Conservation (phyloP, 2,797 vertebrate species). For the Chlorospingus flavigularis region DNA sequence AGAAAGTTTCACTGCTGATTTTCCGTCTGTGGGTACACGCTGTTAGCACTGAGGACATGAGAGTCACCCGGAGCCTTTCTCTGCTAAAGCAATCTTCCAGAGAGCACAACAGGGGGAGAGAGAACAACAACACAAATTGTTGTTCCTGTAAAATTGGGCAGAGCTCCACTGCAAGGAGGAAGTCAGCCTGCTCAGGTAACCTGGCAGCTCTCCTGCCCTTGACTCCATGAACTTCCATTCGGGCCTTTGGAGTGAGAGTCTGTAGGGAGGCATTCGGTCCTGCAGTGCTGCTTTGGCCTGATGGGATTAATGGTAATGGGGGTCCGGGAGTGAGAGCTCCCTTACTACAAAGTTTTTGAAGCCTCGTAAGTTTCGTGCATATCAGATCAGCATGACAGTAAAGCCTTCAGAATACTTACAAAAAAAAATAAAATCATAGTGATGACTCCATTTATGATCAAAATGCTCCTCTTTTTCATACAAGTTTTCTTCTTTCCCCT, state of each 20-base stretch:
- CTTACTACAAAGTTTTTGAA: not conserved
- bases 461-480: not conserved
- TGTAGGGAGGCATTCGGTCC: not conserved
- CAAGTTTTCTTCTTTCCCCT: not conserved
- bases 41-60: not conserved
- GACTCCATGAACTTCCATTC: not conserved
- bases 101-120: not conserved
- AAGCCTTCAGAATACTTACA: not conserved
- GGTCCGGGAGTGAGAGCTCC: not conserved
- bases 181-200: not conserved
- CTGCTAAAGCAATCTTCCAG: not conserved
- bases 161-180: not conserved
- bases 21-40: not conserved
- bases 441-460: not conserved
- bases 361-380: not conserved
- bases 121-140: not conserved
- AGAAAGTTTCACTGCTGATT: not conserved
- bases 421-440: not conserved
- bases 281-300: not conserved
- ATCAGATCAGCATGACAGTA: not conserved
- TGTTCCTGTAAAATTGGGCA: not conserved
- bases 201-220: not conserved
- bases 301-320: not conserved
- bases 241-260: not conserved
- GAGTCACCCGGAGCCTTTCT: not conserved